A percentile compares a stretch with the other conserved stretches of the same genome.
Evolutionary conservation across 1,140 invertebrate species (phyloP).

Genomic region (Lepidurus arcticus): DNA sequence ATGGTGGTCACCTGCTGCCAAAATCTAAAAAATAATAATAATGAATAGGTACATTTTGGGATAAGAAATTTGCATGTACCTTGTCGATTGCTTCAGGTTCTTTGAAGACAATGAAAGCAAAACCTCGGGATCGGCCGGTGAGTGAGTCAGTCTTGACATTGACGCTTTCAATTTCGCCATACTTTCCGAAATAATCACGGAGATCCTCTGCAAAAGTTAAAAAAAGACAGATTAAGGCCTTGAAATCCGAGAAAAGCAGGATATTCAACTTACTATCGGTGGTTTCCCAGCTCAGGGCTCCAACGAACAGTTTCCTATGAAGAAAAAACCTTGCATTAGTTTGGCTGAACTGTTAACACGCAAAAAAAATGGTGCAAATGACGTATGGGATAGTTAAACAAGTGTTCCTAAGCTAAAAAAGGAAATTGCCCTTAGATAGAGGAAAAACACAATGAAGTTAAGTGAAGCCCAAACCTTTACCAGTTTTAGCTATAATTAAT

Average conservation of each 20-base stretch:
- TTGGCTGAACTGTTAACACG: not conserved
- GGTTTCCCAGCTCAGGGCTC: conserved; percentile 94
- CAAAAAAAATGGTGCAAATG: not conserved
- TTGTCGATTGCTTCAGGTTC: conserved; percentile 81
- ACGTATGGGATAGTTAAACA: not conserved
- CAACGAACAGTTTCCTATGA: conserved; percentile 91
- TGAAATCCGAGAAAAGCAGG: conserved; percentile 36
- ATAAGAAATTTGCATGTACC: conserved; percentile 49
- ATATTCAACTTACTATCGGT: conserved; percentile 81
- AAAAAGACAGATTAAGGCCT: conserved; percentile 31
- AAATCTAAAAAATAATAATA: conserved; percentile 49
- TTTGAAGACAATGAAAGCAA: conserved; percentile 92
- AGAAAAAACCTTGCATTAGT: not conserved
- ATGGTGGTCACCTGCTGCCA: conserved; percentile 74
- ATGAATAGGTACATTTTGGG: conserved; percentile 29
- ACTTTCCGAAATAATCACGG: conserved; percentile 79
- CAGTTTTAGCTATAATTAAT: not conserved
- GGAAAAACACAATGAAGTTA: not conserved
- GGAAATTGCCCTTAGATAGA: not conserved
- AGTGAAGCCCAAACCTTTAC: conserved; percentile 9
- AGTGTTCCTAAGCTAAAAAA: not conserved
- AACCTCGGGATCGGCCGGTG: conserved; percentile 81
- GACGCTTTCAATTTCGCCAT: conserved; percentile 86
- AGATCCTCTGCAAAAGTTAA: conserved; percentile 73
- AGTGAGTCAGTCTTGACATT: conserved; percentile 89